Evolutionary conservation across 2,888 invertebrate species (phyloP), one percentile per base, ranked within the genome.

Genomic region (Yponomeuta evonymella): DNA sequence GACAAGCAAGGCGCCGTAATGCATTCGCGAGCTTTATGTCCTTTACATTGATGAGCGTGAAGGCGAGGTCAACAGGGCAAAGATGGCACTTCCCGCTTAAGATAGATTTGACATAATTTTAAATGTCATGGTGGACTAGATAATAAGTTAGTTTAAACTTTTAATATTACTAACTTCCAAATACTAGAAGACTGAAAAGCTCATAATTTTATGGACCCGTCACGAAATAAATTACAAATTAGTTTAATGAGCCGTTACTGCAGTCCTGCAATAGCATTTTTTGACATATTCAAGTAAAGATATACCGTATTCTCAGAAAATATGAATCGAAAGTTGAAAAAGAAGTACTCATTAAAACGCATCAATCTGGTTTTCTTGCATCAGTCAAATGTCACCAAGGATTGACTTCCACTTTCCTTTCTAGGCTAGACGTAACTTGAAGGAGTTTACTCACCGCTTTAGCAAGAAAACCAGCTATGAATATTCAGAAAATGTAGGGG

Each of bases 1-100:
- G 65, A 62, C 62, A 62, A 15, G 2, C n/a, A 64, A 64, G 72
- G 67, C 81, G 82, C 83, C 84, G 83, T 85, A 83, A 84, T 80
- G 77, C 78, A 78, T 80, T 79, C 81, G 82, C 81, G 81, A 74
- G 78, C 84, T 89, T 89, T 85, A 86, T 85, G 86, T 81, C 83
- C 81, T 83, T 83, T 83, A 85, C 86, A 86, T 87, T 87, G 88
- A 87, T 85, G 85, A 85, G 82, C 81, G 77, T 84, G 75, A 79
- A 82, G 81, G 77, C 79, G 76, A 83, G 81, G 79, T 81, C 79
- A 78, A 73, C 79, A 77, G 79, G 78, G 75, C 75, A 66, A 36
- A 66, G 66, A 66, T 10, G 6, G 10, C 48, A 67, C 23, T 67
- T 48, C 33, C 36, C 33, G 67, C 67, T 43, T 36, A 11, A 33